Conservation (phyloP, 1,140 invertebrate species). For the Apis florea region DNA sequence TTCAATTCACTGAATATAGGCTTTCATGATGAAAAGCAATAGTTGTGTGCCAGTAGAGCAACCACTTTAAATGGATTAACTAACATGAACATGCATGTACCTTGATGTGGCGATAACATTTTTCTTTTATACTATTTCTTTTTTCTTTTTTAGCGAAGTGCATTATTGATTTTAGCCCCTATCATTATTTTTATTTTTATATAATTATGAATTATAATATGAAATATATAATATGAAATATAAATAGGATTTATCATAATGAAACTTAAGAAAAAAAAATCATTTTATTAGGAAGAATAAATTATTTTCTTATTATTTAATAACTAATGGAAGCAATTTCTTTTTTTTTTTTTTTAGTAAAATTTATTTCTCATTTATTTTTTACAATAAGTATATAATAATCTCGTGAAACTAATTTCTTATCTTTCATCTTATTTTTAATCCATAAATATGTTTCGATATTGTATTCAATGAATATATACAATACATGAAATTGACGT, state of each 20-base stretch:
- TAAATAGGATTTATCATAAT: not conserved
- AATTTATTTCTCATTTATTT: not conserved
- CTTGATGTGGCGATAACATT: constrained; percentile 6
- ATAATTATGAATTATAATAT: not conserved
- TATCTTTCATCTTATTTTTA: not conserved
- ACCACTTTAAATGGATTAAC: constrained; percentile 1
- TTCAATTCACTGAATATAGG: constrained; percentile 9
- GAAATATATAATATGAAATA: too few relatives aligned
- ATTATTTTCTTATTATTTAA: not conserved
- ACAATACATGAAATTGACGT: too few relatives aligned
- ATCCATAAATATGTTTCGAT: not conserved
- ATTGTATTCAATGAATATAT: not conserved
- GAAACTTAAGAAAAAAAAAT: not conserved
- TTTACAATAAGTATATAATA: not conserved
- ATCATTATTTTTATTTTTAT: not conserved
- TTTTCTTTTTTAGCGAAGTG: not conserved
- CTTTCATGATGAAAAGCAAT: constrained; percentile 28
- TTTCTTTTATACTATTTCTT: too few relatives aligned
- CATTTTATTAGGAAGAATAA: not conserved
- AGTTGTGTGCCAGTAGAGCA: constrained; percentile 26
- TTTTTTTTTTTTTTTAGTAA: not conserved
- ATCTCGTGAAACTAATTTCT: not conserved
- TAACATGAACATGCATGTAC: not conserved
- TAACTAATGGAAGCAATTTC: not conserved
- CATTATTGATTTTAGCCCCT: not conserved